Conservation (phyloP, 2,113 vertebrate genomes). For the Hippocampus barbouri region DNA sequence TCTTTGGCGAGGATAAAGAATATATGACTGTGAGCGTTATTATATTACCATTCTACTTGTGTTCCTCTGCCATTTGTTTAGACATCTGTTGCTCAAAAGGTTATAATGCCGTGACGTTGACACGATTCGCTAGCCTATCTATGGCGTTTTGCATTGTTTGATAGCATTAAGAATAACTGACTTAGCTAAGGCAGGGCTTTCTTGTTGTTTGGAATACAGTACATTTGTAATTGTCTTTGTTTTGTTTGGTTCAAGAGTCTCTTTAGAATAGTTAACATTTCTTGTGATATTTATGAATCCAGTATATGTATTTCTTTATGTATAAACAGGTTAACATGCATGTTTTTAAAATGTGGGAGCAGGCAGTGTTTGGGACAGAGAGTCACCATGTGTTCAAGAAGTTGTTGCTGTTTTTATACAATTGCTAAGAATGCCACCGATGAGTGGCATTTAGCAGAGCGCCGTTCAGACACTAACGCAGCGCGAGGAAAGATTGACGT, state of each 20-base stretch:
- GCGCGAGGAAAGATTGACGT: background rate
- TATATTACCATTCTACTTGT: too few relatives aligned
- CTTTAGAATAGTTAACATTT: too few relatives aligned
- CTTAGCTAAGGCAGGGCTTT: too few relatives aligned
- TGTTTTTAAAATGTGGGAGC: background rate
- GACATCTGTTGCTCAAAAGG: too few relatives aligned
- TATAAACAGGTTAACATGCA: background rate
- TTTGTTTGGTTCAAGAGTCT: background rate
- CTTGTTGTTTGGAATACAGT: too few relatives aligned
- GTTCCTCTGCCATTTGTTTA: too few relatives aligned
- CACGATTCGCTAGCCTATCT: background rate
- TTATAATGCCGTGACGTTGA: background rate
- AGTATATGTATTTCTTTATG: too few relatives aligned
- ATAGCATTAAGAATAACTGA: too few relatives aligned
- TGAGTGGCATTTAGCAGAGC: background rate
- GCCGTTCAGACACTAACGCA: background rate
- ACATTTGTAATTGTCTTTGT: background rate
- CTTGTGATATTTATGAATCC: too few relatives aligned
- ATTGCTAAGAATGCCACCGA: background rate
- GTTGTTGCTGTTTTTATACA: background rate
- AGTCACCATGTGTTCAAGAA: background rate
- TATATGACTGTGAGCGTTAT: too few relatives aligned
- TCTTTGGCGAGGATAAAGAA: too few relatives aligned
- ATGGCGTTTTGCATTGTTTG: background rate
- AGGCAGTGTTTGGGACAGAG: background rate